These are phyloP conservation scores for Gasteruption jaculator DNA, from an alignment of 2,888 invertebrate species.

Conservation along the genomic window DNA sequence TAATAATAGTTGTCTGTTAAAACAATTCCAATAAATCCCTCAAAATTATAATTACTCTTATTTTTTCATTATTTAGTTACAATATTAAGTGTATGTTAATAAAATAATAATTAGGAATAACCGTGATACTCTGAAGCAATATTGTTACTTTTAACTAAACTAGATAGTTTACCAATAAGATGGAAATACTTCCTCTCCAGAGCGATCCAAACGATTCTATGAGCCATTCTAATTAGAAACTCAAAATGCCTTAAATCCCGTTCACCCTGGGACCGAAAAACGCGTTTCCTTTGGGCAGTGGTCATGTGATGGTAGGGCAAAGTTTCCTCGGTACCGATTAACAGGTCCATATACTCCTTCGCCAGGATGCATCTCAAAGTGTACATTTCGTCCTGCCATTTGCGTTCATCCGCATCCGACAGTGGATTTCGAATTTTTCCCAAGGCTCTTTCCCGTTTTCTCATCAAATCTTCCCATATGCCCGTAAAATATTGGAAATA, in stretches of 20 bases:
- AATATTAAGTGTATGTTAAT: too few species aligned
- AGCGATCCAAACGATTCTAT: slow-evolving; percentile 64
- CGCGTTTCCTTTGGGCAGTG: slow-evolving; percentile 41
- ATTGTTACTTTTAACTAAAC: neutral
- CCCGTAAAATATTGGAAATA: slow-evolving; percentile 63
- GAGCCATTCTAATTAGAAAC: slow-evolving; percentile 57
- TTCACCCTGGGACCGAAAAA: slow-evolving; percentile 58
- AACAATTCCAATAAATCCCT: too few species aligned
- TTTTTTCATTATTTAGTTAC: too few species aligned
- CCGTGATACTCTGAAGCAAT: too few species aligned
- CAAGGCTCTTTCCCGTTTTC: slow-evolving; percentile 53
- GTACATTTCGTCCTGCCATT: slow-evolving; percentile 54
- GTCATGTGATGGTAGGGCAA: slow-evolving; percentile 58
- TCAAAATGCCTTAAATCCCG: slow-evolving; percentile 62
- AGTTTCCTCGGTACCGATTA: slow-evolving; percentile 51
- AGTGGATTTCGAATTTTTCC: slow-evolving; percentile 40
- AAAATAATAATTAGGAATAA: too few species aligned
- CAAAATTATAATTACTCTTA: too few species aligned
- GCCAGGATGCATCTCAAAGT: slow-evolving; percentile 60
- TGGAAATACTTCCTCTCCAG: slow-evolving; percentile 58
- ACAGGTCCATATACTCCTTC: slow-evolving; percentile 60
- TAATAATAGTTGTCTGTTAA: too few species aligned
- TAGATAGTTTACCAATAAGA: slow-evolving; percentile 57
- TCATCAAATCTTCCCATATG: slow-evolving; percentile 59
- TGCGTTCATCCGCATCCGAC: slow-evolving; percentile 33